Base-by-base conservation (phyloP, 2,888 invertebrate species). In the Coenonympha glycerion region DNA sequence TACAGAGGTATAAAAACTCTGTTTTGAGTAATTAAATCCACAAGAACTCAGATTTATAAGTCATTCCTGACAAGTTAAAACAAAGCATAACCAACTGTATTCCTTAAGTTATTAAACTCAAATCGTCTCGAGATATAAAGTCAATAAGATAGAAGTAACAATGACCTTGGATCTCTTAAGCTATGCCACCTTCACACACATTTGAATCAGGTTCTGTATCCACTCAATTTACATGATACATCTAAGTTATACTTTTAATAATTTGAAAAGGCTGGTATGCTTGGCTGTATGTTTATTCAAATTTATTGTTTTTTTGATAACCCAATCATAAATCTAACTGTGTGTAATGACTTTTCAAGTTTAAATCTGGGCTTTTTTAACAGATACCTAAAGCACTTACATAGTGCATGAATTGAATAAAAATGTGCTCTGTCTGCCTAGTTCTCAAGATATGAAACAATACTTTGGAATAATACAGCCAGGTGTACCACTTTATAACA, bases 91-190 rank as follows among this genome's bases (percentile, higher is more conserved):
- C 57, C 62, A 62, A 70, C 73, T 74, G 66, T 76, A 75, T 58
- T 36, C 55, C 52, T 52, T 41, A 53, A 49, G 54, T 48, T 40
- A 62, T 62, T 66, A 63, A 65, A 66, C 58, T 56, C 56, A 63
- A 57, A 69, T 59, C 59, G 47, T 55, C 50, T 45, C 49, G 49
- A 44, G 54, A 21, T 41, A 21, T 41, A 41, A 42, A 45, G 42
- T 46, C 48, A 47, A 44, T 45, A 53, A 48, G 19, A 39, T 48
- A 46, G 31, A 51, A 42, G 44, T 68, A 69, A 67, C 70, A 76
- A 66, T 80, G 79, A 80, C 82, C 83, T 84, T 82, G 76, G 58
- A 61, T 64, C 71, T 64, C 71, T 73, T 70, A 66, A 66, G 61
- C 56, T 59, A 60, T 52, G 57, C 67, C 67, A 71, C 77, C 76